Evolutionary conservation across 2,888 invertebrate species (phyloP).

Genomic region (Eilema caniola): DNA sequence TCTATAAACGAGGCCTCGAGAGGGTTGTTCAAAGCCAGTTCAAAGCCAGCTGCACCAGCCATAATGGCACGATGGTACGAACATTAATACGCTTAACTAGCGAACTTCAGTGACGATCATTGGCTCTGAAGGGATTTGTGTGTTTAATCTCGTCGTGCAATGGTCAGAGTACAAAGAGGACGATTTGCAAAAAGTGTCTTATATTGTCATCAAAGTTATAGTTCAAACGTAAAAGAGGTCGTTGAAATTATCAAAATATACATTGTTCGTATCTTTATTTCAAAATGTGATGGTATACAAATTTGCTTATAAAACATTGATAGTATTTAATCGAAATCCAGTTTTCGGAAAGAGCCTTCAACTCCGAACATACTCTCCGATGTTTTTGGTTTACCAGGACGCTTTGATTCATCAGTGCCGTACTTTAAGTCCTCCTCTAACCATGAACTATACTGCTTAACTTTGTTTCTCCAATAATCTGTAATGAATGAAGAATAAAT

Average conservation of each 20-base stretch:
- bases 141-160: neutral
- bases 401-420: conserved; percentile 84
- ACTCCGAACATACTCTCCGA: conserved; percentile 84
- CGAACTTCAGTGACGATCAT: too few species aligned
- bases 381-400: conserved; percentile 85
- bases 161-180: neutral
- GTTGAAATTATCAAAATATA: neutral
- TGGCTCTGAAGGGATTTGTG: neutral
- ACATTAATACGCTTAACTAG: neutral
- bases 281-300: neutral
- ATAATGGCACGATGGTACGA: neutral
- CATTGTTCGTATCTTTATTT: neutral
- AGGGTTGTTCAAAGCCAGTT: too few species aligned
- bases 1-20: neutral
- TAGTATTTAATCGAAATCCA: conserved; percentile 66
- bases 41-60: too few species aligned
- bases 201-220: neutral
- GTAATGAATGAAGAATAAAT: conserved; percentile 12
- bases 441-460: conserved; percentile 82
- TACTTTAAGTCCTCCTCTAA: conserved; percentile 82
- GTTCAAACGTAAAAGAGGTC: neutral
- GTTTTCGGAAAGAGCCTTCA: conserved; percentile 85
- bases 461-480: conserved; percentile 77
- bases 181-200: neutral
- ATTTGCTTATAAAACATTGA: conserved; percentile 38